phyloP scores from a whole-genome alignment of 2,888 invertebrate genomes.

The Agonum fuliginosum region DNA sequence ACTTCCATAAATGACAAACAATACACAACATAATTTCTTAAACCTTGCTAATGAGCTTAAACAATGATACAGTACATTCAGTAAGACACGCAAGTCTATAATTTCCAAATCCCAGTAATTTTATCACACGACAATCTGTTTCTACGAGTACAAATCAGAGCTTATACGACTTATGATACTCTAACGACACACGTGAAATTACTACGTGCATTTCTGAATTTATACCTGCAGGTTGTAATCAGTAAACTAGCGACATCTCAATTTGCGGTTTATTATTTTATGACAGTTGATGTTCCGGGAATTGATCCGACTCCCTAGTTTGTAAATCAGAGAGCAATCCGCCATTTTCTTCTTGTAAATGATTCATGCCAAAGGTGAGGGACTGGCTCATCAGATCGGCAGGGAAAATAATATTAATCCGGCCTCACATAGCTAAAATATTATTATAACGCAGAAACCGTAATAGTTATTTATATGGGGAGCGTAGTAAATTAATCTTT shows the following conservation, averaged over 20 bases:
- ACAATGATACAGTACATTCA: constrained; percentile 10
- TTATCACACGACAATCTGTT: constrained; percentile 30
- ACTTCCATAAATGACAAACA: not conserved
- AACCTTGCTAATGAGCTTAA: constrained; percentile 11
- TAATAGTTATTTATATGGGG: no score
- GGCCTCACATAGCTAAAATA: no score
- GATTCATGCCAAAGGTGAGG: no score
- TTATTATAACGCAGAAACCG: no score
- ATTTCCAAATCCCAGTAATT: constrained; percentile 42
- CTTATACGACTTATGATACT: not conserved
- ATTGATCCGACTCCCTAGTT: constrained; percentile 5
- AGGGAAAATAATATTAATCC: no score
- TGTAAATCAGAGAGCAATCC: constrained; percentile 23
- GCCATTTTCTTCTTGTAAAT: constrained; percentile 23
- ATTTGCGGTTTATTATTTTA: constrained; percentile 34
- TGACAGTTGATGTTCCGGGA: constrained; percentile 24
- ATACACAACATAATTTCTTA: constrained; percentile 20
- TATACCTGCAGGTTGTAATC: constrained; percentile 19
- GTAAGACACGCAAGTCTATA: constrained; percentile 16
- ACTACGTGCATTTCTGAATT: not conserved
- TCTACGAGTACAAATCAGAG: constrained; percentile 26
- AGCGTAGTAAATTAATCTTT: no score
- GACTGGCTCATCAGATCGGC: no score
- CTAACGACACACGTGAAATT: not conserved
- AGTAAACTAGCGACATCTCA: constrained; percentile 36